phyloP scores from a whole-genome alignment of 2,888 invertebrate species.

The Nemoura dubitans region DNA sequence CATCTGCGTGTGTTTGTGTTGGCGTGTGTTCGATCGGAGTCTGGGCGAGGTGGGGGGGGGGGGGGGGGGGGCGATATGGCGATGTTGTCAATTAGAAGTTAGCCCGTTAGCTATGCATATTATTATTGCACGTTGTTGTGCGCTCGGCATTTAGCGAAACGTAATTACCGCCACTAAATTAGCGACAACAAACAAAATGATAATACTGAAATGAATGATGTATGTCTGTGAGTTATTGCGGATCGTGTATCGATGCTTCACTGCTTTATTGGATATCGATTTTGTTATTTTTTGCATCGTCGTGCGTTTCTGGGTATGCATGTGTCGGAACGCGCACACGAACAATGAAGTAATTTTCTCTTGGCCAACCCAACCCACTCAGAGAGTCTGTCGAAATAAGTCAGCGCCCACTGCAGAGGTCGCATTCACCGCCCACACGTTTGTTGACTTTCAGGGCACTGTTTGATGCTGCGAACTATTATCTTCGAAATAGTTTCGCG shows the following conservation, averaged over 20 bases:
- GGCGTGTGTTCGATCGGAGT: not conserved
- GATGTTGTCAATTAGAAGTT: slow-evolving; percentile 2
- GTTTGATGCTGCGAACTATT: not conserved
- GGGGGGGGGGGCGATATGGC: not conserved
- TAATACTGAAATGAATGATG: not conserved
- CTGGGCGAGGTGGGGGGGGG: not conserved
- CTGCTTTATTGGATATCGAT: not conserved
- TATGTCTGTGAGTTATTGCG: not conserved
- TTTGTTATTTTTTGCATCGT: not conserved
- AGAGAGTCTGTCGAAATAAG: not conserved
- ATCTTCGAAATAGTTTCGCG: not conserved
- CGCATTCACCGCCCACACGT: not conserved
- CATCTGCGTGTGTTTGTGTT: not conserved
- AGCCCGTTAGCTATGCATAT: not conserved
- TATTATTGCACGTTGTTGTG: slow-evolving; percentile 4
- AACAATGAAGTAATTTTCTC: not conserved
- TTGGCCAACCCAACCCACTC: too few species aligned
- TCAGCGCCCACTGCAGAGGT: not conserved
- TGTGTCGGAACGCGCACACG: not conserved
- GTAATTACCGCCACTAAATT: not conserved
- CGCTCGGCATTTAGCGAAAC: not conserved
- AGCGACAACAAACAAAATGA: not conserved
- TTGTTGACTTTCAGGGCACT: not conserved
- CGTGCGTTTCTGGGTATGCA: not conserved
- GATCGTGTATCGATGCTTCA: not conserved